Evolutionary conservation across 2,888 invertebrate genomes (phyloP).

Genomic region (Blera fallax): DNA sequence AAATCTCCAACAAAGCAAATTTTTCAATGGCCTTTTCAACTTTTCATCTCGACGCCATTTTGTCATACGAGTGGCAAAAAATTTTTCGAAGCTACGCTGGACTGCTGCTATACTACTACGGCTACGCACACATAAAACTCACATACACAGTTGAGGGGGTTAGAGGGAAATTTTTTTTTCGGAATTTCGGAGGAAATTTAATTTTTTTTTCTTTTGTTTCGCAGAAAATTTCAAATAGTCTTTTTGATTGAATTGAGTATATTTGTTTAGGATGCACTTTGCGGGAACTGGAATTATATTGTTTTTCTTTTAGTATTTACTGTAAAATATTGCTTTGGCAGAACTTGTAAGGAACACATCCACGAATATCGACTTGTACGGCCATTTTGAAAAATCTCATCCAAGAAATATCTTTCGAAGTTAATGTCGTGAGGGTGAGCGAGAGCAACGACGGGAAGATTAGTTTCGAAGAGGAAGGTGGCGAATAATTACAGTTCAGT

Average conservation of each 20-base stretch:
- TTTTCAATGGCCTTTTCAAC: conserved; percentile 63
- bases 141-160: not conserved
- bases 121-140: conserved; percentile 35
- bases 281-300: conserved; percentile 3
- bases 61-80: conserved; percentile 66
- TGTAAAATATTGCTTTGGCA: conserved; percentile 36
- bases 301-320: conserved; percentile 43
- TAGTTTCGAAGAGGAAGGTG: conserved; percentile 31
- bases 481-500: conserved; percentile 20
- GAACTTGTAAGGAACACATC: conserved; percentile 54
- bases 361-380: conserved; percentile 66
- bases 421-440: conserved; percentile 7
- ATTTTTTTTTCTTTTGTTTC: not conserved
- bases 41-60: conserved; percentile 71
- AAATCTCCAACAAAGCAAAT: conserved; percentile 71
- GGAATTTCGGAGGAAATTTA: conserved; percentile 2
- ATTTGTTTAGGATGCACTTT: conserved; percentile 24
- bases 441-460: not conserved
- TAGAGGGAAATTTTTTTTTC: conserved; percentile 38
- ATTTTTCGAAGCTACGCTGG: conserved; percentile 57
- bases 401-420: conserved; percentile 54
- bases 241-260: not conserved
- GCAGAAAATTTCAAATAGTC: not conserved
- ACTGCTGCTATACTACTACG: conserved; percentile 12
- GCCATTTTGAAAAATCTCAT: conserved; percentile 61